Evolutionary conservation across 2,888 invertebrate genomes (phyloP), one percentile per base, ranked within the genome.

Genomic region (Chymomyza fuscimana): DNA sequence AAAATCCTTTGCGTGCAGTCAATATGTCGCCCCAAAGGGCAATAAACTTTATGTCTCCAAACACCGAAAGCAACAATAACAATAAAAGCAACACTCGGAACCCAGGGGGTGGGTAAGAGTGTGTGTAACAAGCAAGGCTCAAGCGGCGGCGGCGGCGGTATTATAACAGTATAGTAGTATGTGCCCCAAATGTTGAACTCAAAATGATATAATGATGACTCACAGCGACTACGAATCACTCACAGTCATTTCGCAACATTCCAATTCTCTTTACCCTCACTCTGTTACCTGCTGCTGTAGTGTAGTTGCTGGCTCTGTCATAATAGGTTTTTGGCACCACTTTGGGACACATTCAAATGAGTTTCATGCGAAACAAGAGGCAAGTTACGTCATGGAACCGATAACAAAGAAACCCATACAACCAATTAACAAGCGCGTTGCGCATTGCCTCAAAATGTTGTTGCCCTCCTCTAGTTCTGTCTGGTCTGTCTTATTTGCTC

Each of bases 1-100:
- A 64, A 82, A 81, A 79, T 84, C 80, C 83, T 85, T 89, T 89
- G 87, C 87, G 87, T 89, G 86, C 80, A 87, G 78, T 81, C 80
- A 81, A 85, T 75, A 81, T 82, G 81, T 83, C 80, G 73, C 73
- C 81, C 82, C 70, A 78, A 72, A 83, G 87, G 84, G 86, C 89
- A 88, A 88, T 88, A 87, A 89, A 88, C 87, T 87, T 72, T 70
- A 71, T 65, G 51, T 62, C 77, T 69, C 67, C 75, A 76, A 67
- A 68, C 73, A 76, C 22, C 73, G 84, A 74, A 73, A 77, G 80
- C 70, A 83, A 75, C 67, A 81, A 75, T 67, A 81, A 77, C 56
- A 70, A 63, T 32, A 76, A 68, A 54, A 70, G 75, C 77, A 79
- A 78, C 65, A 5, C 40, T 25, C 15, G 15, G 15, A 50, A 19